Percentiles rank a stretch among this genome's conserved stretches.
Conservation (phyloP, 1,140 invertebrate genomes). For the Polypedilum pembai region DNA sequence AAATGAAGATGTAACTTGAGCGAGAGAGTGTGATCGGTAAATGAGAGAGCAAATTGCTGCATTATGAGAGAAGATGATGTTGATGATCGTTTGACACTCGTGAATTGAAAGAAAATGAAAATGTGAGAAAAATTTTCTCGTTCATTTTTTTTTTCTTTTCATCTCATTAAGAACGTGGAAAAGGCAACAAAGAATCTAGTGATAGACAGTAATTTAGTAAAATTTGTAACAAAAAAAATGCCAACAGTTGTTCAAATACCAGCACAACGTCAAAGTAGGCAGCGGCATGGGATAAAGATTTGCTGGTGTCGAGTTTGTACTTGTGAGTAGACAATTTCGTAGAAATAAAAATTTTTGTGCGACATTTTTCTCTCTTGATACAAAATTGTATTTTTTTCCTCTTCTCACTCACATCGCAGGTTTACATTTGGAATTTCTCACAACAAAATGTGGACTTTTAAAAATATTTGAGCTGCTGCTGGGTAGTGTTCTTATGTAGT, state of each 20-base stretch:
- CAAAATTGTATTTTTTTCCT: neutral
- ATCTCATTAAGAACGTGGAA: slow-evolving; percentile 7
- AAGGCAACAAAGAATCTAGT: neutral
- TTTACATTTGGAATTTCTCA: slow-evolving; percentile 23
- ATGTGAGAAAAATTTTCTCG: neutral
- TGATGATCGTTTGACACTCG: neutral
- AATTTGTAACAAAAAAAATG: neutral
- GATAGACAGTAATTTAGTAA: neutral
- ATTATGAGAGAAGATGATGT: neutral
- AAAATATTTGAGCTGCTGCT: neutral
- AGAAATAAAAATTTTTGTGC: slow-evolving; percentile 22
- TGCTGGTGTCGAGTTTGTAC: neutral
- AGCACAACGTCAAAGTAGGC: neutral
- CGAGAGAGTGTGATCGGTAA: neutral
- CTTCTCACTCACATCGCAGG: neutral
- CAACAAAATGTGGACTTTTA: slow-evolving; percentile 11
- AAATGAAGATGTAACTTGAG: slow-evolving; percentile 11
- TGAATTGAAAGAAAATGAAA: neutral
- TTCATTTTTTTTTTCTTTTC: neutral
- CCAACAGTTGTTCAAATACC: neutral
- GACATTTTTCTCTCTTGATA: neutral
- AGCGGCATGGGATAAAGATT: neutral
- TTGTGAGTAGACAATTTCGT: neutral
- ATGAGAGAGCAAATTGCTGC: neutral
- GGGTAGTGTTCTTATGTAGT: neutral